Conservation (phyloP, 1,140 invertebrate species). For the Trypoxylus dichotomus region DNA sequence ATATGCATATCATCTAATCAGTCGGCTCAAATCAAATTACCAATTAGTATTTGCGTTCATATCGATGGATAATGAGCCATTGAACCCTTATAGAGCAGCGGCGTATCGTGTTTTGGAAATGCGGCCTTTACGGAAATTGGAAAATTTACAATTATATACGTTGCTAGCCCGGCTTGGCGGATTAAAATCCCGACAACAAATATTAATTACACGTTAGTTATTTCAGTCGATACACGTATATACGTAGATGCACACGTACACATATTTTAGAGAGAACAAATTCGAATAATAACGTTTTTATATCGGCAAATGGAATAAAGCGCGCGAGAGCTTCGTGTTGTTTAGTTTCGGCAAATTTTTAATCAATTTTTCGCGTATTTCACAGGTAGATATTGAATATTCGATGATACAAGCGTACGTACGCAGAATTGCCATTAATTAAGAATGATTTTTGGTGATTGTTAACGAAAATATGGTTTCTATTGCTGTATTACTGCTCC, state of each 20-base stretch:
- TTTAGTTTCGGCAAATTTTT: no score
- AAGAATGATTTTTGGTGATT: neutral
- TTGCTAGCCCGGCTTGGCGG: neutral
- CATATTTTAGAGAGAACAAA: neutral
- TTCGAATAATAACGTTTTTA: no score
- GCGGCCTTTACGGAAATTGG: constrained; percentile 21
- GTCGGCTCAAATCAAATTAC: constrained; percentile 49
- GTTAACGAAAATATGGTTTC: neutral
- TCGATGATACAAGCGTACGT: neutral
- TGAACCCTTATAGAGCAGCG: constrained; percentile 39
- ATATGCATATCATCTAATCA: constrained; percentile 41
- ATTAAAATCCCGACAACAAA: neutral
- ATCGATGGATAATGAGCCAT: constrained; percentile 49
- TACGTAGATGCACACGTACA: no score
- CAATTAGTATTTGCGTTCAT: constrained; percentile 50
- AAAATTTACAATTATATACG: constrained; percentile 20
- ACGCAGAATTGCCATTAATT: neutral
- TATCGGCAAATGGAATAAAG: no score
- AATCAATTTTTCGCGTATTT: no score
- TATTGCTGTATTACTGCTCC: neutral
- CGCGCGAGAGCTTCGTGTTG: no score
- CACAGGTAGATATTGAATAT: neutral
- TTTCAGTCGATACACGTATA: neutral
- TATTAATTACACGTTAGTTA: constrained; percentile 9
- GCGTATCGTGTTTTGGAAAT: constrained; percentile 15